These are phyloP conservation scores for Melanotaenia nigrans DNA, from an alignment of 2,797 vertebrate species.

Conservation along the genomic window DNA sequence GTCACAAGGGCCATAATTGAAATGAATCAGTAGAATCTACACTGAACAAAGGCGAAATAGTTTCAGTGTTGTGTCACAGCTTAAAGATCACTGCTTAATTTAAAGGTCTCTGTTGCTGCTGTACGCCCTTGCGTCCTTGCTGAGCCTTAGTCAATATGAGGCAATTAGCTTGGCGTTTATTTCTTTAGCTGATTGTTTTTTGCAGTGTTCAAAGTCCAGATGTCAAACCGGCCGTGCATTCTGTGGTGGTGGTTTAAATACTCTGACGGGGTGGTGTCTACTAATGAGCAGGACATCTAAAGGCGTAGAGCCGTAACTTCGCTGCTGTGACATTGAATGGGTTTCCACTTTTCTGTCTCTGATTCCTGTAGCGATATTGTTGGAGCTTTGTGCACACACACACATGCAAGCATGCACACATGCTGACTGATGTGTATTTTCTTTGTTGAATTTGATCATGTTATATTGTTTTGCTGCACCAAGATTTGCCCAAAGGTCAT, in stretches of 20 bases:
- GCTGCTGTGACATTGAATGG: constrained; percentile 30
- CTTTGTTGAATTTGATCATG: constrained; percentile 35
- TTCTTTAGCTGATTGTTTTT: constrained; percentile 29
- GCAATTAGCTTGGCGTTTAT: constrained; percentile 46
- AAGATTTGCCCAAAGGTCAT: constrained; percentile 30
- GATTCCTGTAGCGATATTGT: constrained; percentile 25
- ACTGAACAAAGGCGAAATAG: constrained; percentile 39
- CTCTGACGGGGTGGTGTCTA: constrained; percentile 65
- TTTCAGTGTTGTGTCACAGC: constrained; percentile 42
- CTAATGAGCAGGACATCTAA: constrained; percentile 64
- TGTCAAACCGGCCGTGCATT: constrained; percentile 45
- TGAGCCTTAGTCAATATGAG: constrained; percentile 36
- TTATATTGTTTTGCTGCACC: constrained; percentile 17
- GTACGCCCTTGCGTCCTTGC: constrained; percentile 2
- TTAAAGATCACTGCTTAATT: constrained; percentile 26
- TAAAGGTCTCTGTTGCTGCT: constrained; percentile 1
- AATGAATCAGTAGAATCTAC: constrained; percentile 50
- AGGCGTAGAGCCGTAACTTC: constrained; percentile 53
- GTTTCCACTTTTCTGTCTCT: constrained; percentile 39
- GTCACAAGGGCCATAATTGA: constrained; percentile 62
- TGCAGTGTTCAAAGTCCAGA: constrained; percentile 23
- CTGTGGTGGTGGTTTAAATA: constrained; percentile 49
- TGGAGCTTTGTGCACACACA: not conserved
- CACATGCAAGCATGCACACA: constrained; percentile 1
- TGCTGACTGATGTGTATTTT: constrained; percentile 5